A percentile compares a stretch with the other conserved stretches of the same genome.
Conservation (phyloP, 2,888 invertebrate genomes). For the Aproaerema taeniolella region DNA sequence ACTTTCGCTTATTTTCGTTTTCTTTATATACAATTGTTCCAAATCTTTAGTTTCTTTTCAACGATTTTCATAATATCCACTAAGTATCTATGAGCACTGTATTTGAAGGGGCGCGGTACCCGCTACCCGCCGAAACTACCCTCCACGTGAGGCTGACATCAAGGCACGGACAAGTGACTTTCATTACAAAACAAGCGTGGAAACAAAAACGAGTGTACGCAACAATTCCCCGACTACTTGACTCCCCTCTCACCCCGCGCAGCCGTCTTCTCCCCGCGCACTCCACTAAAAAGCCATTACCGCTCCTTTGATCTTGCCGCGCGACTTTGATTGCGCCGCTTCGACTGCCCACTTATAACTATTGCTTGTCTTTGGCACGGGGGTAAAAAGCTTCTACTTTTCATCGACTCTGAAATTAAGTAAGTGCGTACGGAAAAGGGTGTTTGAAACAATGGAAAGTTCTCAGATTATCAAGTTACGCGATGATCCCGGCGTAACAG, state of each 20-base stretch:
- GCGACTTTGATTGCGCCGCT: constrained; percentile 58
- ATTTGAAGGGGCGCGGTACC: too few species aligned
- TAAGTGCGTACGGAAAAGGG: too few species aligned
- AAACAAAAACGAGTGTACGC: constrained; percentile 44
- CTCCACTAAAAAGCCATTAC: constrained; percentile 66
- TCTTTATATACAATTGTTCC: too few species aligned
- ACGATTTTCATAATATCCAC: too few species aligned
- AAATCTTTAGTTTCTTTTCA: too few species aligned
- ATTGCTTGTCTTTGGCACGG: constrained; percentile 30
- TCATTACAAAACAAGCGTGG: constrained; percentile 49
- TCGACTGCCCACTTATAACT: constrained; percentile 62
- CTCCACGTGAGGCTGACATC: too few species aligned
- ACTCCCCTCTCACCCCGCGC: constrained; percentile 27
- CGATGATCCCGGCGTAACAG: too few species aligned
- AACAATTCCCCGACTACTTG: constrained; percentile 41
- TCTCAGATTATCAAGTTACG: too few species aligned
- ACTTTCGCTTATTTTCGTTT: too few species aligned
- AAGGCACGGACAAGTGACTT: constrained; percentile 42
- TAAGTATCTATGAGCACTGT: too few species aligned
- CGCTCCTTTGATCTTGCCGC: constrained; percentile 62
- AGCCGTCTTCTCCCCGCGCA: constrained; percentile 23
- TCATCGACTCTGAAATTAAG: neutral
- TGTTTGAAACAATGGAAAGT: too few species aligned
- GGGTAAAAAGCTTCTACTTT: neutral
- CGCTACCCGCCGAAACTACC: too few species aligned